Conservation (phyloP, 2,797 vertebrate genomes). For the Hirundo rustica region DNA sequence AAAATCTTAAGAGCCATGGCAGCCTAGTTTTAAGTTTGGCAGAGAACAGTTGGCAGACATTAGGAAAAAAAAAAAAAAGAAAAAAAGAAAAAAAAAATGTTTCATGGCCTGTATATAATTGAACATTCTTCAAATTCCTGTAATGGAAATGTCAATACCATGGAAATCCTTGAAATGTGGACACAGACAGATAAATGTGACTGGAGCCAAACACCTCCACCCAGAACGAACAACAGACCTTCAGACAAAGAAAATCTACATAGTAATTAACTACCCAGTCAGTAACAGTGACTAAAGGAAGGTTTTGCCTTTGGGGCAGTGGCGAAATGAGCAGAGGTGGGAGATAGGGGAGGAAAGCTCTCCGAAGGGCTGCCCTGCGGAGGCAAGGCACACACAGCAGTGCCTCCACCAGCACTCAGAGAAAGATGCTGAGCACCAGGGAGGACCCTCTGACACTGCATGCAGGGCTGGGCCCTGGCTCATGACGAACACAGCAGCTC, state of each 20-base stretch:
- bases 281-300: not conserved
- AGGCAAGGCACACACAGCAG: not conserved
- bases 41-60: constrained; percentile 59
- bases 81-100: constrained; percentile 39
- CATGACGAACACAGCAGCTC: rapidly evolving
- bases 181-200: constrained; percentile 60
- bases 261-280: constrained; percentile 2
- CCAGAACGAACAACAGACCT: not conserved
- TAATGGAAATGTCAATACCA: constrained; percentile 70
- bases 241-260: not conserved
- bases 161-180: constrained; percentile 64
- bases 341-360: not conserved
- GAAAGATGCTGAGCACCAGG: not conserved
- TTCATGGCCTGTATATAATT: constrained; percentile 59
- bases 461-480: not conserved
- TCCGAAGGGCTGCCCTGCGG: not conserved
- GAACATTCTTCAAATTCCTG: constrained; percentile 70
- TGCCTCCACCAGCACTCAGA: not conserved
- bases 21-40: constrained; percentile 61
- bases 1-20: not conserved
- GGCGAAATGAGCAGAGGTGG: not conserved
- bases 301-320: not conserved
- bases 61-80: not conserved
- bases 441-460: rapidly evolving
- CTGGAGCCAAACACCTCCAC: constrained; percentile 57